A percentile compares a stretch with the other conserved stretches of the same genome.
phyloP scores from a whole-genome alignment of 2,113 vertebrate genomes.

The Mesoclemmys tuberculata region DNA sequence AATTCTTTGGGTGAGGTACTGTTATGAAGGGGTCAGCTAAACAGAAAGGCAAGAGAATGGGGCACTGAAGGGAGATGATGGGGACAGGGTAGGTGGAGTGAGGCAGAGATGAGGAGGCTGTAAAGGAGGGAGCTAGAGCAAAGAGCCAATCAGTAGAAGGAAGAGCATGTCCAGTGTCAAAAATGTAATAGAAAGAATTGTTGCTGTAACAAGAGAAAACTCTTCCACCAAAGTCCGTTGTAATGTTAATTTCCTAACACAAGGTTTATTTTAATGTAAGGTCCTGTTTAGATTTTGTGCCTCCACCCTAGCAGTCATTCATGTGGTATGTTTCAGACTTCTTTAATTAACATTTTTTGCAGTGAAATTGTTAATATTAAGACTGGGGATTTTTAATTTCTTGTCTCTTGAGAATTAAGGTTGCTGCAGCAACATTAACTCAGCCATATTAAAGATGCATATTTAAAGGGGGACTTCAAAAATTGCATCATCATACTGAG shows the following conservation, averaged over 20 bases:
- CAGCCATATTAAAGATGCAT: background rate
- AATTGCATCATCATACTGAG: background rate
- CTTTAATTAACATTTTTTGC: background rate
- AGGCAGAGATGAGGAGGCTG: background rate
- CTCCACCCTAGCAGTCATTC: background rate
- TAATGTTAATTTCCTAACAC: background rate
- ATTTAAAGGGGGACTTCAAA: background rate
- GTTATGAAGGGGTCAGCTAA: background rate
- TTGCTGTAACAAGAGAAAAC: background rate
- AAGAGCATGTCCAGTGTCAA: background rate
- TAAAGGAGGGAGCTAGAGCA: background rate
- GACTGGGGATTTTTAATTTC: background rate
- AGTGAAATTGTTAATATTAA: background rate
- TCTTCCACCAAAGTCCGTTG: background rate
- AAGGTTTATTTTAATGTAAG: background rate
- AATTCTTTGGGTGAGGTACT: background rate
- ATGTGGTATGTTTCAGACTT: background rate
- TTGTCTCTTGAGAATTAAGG: background rate
- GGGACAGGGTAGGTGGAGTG: background rate
- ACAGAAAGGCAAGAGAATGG: background rate
- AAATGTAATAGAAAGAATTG: conserved; percentile 2
- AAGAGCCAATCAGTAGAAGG: background rate
- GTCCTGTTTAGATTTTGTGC: background rate
- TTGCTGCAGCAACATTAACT: background rate
- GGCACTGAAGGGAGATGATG: background rate